Percentiles rank a stretch among this genome's conserved stretches.
These are phyloP conservation scores for Eupithecia tripunctaria DNA, from an alignment of 2,888 invertebrate genomes.

Conservation along the genomic window DNA sequence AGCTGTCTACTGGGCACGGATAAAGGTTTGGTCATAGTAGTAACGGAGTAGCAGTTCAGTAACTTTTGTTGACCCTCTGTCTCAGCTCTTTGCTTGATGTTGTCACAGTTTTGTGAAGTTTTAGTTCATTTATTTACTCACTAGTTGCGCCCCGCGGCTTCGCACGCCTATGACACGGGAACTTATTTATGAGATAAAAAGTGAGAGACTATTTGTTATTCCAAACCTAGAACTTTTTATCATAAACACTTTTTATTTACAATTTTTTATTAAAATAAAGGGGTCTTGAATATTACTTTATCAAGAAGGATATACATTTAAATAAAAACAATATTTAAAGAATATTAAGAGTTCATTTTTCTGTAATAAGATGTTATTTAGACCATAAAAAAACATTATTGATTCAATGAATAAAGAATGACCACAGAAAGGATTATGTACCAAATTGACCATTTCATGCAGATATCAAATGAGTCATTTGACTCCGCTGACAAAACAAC, in stretches of 20 bases:
- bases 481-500: conserved; percentile 6
- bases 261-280: background rate
- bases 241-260: background rate
- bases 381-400: background rate
- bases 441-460: background rate
- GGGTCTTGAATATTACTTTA: background rate
- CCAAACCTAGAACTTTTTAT: no score
- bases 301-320: background rate
- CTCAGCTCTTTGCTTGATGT: no score
- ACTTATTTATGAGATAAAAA: no score
- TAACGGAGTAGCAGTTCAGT: background rate
- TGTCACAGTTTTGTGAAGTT: no score
- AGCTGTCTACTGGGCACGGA: conserved; percentile 64
- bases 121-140: no score
- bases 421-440: background rate
- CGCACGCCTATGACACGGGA: no score
- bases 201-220: no score
- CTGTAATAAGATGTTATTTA: no score
- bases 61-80: no score
- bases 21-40: conserved; percentile 33
- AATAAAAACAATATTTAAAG: background rate
- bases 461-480: no score
- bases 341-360: no score
- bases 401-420: background rate
- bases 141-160: no score